Conservation (phyloP, 2,888 invertebrate species). For the Lasioglossum marginatum region DNA sequence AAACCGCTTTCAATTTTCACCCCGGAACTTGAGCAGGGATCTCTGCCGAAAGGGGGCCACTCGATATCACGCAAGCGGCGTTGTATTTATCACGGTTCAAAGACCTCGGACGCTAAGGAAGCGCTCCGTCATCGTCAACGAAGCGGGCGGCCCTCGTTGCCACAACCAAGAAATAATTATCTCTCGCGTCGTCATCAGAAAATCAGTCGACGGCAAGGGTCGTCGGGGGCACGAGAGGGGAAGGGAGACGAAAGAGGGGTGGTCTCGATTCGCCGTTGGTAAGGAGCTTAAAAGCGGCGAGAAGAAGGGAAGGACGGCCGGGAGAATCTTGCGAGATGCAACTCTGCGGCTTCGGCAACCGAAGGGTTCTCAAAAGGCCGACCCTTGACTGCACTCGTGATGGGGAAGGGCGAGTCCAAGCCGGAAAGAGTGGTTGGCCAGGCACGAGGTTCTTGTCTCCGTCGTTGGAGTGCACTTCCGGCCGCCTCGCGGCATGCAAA, state of each 20-base stretch:
- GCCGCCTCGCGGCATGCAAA: slow-evolving; percentile 81
- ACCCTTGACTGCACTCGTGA: slow-evolving; percentile 73
- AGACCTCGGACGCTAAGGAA: slow-evolving; percentile 8
- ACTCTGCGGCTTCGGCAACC: slow-evolving; percentile 71
- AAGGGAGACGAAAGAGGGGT: background rate
- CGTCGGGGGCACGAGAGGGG: background rate
- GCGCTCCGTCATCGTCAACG: slow-evolving; percentile 14
- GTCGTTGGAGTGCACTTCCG: slow-evolving; percentile 78
- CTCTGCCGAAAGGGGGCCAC: background rate
- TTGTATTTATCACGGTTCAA: slow-evolving; percentile 27
- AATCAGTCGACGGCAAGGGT: slow-evolving; percentile 67
- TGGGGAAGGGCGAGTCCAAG: slow-evolving; percentile 56
- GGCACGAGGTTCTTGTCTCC: slow-evolving; percentile 74
- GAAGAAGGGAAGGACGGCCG: slow-evolving; percentile 33
- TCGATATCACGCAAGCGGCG: slow-evolving; percentile 10
- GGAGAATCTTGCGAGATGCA: slow-evolving; percentile 73
- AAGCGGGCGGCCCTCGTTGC: background rate
- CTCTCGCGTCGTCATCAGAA: slow-evolving; percentile 79
- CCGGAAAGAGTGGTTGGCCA: slow-evolving; percentile 66
- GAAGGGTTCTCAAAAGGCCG: slow-evolving; percentile 74
- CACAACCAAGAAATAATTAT: slow-evolving; percentile 73
- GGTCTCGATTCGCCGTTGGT: slow-evolving; percentile 50
- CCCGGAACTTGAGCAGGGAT: slow-evolving; percentile 9
- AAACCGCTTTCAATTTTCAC: slow-evolving; percentile 15
- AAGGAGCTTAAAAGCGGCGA: slow-evolving; percentile 52